phyloP scores from a whole-genome alignment of 2,797 vertebrate genomes.

The Bovichtus diacanthus region DNA sequence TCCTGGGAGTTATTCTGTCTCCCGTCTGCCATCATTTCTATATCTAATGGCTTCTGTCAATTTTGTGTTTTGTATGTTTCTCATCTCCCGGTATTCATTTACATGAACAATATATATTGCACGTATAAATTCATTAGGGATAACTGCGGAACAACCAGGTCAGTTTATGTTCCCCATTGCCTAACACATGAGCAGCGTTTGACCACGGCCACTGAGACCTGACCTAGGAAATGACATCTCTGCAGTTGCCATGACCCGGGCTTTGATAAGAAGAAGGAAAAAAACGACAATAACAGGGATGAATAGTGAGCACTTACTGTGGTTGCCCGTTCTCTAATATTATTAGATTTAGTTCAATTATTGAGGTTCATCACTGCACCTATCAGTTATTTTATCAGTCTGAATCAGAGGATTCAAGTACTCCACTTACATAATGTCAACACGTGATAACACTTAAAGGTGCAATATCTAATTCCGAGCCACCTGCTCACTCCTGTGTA shows the following conservation, averaged over 20 bases:
- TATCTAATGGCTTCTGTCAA: not conserved
- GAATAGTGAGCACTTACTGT: not conserved
- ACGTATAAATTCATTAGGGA: not conserved
- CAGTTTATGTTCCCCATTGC: constrained; percentile 45
- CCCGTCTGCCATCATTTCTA: not conserved
- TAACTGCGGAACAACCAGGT: constrained; percentile 33
- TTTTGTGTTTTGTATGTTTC: not conserved
- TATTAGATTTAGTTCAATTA: not conserved
- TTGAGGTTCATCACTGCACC: not conserved
- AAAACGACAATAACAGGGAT: not conserved
- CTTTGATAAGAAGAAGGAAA: not conserved
- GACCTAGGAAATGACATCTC: constrained; percentile 47
- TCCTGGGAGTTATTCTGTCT: not conserved
- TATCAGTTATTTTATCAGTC: not conserved
- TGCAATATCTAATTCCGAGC: no score
- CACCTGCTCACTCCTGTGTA: no score
- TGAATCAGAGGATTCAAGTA: not conserved
- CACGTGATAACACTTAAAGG: not conserved
- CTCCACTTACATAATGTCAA: not conserved
- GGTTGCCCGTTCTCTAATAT: not conserved
- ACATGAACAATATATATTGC: not conserved
- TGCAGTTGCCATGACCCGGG: constrained; percentile 15
- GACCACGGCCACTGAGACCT: constrained; percentile 37
- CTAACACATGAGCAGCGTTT: constrained; percentile 50
- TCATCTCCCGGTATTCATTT: not conserved